Percentiles rank a stretch among this genome's conserved stretches.
Conservation (phyloP, 2,888 invertebrate species). For the Metellina segmentata region DNA sequence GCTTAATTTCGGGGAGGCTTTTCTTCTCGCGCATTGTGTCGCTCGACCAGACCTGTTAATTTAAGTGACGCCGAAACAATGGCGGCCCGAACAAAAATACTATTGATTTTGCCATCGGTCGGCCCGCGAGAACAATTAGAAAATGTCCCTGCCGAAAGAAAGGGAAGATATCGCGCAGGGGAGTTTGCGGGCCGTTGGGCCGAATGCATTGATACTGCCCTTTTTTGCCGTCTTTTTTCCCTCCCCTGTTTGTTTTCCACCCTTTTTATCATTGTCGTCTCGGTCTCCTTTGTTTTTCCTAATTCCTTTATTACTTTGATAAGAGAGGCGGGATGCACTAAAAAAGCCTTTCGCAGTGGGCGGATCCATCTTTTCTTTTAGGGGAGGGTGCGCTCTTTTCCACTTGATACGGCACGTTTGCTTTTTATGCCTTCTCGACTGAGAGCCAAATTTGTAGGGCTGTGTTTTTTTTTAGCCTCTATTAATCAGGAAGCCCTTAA, state of each 20-base stretch:
- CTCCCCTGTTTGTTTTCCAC: constrained; percentile 71
- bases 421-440: constrained; percentile 43
- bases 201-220: constrained; percentile 71
- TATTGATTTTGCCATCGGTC: constrained; percentile 77
- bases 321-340: constrained; percentile 30
- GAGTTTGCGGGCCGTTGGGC: constrained; percentile 72
- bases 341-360: constrained; percentile 49
- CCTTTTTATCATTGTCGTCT: constrained; percentile 74
- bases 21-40: constrained; percentile 70
- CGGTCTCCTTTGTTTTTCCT: constrained; percentile 72
- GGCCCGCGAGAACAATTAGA: constrained; percentile 75
- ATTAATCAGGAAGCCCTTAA: constrained; percentile 55
- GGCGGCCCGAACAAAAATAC: constrained; percentile 75
- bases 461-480: constrained; percentile 28
- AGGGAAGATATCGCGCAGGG: constrained; percentile 46
- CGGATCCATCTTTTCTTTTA: constrained; percentile 62
- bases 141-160: constrained; percentile 70
- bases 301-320: constrained; percentile 77
- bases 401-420: constrained; percentile 74
- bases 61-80: constrained; percentile 77
- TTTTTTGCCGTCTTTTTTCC: constrained; percentile 14
- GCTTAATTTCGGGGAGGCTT: constrained; percentile 72
- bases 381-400: constrained; percentile 62
- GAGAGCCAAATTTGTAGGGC: constrained; percentile 62
- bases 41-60: constrained; percentile 76